Conservation (phyloP, 1,140 invertebrate species). For the Bicyclus anynana region DNA sequence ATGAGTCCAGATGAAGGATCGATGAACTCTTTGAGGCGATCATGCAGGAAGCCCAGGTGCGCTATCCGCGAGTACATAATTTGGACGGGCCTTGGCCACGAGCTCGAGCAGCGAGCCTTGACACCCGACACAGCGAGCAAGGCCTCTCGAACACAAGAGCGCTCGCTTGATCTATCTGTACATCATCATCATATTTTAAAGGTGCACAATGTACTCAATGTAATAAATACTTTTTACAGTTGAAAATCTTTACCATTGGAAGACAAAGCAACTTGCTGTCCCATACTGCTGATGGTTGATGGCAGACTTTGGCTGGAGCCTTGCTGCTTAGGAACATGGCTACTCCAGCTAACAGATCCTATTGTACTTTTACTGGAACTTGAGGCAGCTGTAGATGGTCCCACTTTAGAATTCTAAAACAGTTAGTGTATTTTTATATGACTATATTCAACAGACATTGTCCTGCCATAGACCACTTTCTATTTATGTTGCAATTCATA, state of each 20-base stretch:
- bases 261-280: constrained; percentile 41
- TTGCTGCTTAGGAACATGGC: constrained; percentile 42
- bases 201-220: no score
- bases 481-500: no score
- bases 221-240: no score
- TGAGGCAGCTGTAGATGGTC: constrained; percentile 36
- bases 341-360: constrained; percentile 50
- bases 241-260: constrained; percentile 33
- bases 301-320: constrained; percentile 53
- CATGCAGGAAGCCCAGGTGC: constrained; percentile 93
- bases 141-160: constrained; percentile 54
- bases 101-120: constrained; percentile 28
- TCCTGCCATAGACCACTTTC: no score
- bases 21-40: constrained; percentile 85
- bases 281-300: constrained; percentile 51
- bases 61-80: constrained; percentile 84
- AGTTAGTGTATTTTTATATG: not conserved
- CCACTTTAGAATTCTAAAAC: constrained; percentile 43
- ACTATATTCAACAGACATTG: no score
- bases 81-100: constrained; percentile 68
- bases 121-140: constrained; percentile 67
- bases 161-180: constrained; percentile 45
- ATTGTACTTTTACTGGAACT: constrained; percentile 61
- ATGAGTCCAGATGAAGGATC: constrained; percentile 80
- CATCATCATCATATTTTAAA: constrained; percentile 5